Base-by-base conservation (phyloP, 2,797 vertebrate genomes). In the Onychomys leucogaster region DNA sequence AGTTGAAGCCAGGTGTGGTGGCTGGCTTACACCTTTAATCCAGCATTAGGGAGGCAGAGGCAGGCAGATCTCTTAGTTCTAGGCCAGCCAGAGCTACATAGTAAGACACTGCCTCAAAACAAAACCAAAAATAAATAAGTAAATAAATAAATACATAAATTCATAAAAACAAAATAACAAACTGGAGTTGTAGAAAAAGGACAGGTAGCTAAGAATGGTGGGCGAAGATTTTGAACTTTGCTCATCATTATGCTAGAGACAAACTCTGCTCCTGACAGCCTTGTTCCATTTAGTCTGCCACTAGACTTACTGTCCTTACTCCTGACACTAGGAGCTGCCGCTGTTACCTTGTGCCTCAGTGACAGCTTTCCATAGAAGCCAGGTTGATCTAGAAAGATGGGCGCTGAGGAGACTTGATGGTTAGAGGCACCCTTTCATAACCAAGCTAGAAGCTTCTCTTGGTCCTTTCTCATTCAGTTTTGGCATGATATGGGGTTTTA, bases 351-450 rank as follows among this genome's bases (percentile, higher is more conserved):
- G 43, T 49, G 63, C 57, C 10, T 86, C 49, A 43, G 55, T 84
- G 80, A 71, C 69, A 78, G 59, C 52, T 96, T 80, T 90, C 32
- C 67, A 69, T 65, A 91, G 78, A 69, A 89, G 61, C 86, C 76
- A 84, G 89, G 14, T 83, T 17, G 25, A 37, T 69, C 23, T 76
- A 46, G 67, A 87, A 90, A 82, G 67, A 89, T 81, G 49, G 43
- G 46, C 85, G 27, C 52, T 67, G 90, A 93, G 46, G 52, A 52
- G 52, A 52, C 52, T 52, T 90, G 17, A 59, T 52, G 14, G 52
- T 27, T 95, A 91, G 59, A 80, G 3, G 13, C 85, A 41, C 69
- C 89, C 37, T 95, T 96, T 94, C 95, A 23, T 88, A 95, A 80
- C 27, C 37, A 88, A 27, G 41, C 75, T 89, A 92, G 85, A 94